Evolutionary conservation across 2,888 invertebrate species (phyloP).

Genomic region (Sarcophaga carnaria): DNA sequence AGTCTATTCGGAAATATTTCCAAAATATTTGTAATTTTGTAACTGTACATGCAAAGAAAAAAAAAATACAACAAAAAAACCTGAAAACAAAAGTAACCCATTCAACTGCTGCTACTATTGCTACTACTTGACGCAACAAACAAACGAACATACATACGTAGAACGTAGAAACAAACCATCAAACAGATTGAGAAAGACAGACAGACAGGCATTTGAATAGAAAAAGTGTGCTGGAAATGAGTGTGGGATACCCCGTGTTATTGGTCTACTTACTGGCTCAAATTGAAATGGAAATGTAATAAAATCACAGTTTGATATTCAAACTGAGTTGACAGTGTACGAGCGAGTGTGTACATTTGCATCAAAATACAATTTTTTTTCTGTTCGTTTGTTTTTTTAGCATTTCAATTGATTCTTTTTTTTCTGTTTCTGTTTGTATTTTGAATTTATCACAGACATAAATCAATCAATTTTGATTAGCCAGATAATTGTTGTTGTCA

Average conservation of each 20-base stretch:
- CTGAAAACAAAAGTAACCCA: neutral
- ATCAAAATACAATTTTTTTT: constrained; percentile 7
- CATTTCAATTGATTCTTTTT: neutral
- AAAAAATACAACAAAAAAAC: neutral
- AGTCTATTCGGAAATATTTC: constrained; percentile 24
- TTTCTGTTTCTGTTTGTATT: constrained; percentile 34
- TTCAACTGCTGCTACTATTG: neutral
- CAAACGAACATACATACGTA: neutral
- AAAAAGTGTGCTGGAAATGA: constrained; percentile 22
- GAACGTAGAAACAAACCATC: neutral
- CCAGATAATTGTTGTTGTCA: constrained; percentile 30
- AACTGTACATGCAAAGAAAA: constrained; percentile 27
- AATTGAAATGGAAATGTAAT: constrained; percentile 35
- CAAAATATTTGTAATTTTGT: constrained; percentile 37
- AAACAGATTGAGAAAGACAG: constrained; percentile 10
- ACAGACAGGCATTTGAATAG: constrained; percentile 2
- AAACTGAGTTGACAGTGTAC: constrained; percentile 42
- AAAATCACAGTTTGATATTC: constrained; percentile 54
- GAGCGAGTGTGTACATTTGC: constrained; percentile 19
- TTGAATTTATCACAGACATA: constrained; percentile 52
- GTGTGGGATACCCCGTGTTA: constrained; percentile 51
- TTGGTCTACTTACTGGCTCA: constrained; percentile 37
- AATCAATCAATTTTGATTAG: constrained; percentile 54
- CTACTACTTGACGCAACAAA: neutral
- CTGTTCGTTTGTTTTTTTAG: neutral